A percentile compares a stretch with the other conserved stretches of the same genome.
Evolutionary conservation across 2,888 invertebrate genomes (phyloP).

Genomic region (Bellardia pandia): DNA sequence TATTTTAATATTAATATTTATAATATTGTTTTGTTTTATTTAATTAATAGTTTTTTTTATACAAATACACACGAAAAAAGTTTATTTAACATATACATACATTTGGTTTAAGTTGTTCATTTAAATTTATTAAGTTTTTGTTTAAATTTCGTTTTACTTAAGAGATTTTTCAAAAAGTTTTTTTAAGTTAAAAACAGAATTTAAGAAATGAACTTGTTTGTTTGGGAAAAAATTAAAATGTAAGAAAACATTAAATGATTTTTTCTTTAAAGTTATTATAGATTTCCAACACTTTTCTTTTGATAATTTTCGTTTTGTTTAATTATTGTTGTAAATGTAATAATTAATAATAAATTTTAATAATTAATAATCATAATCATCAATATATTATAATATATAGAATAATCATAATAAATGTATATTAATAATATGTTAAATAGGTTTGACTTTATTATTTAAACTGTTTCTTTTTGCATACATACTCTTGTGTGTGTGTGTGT

Average conservation of each 20-base stretch:
- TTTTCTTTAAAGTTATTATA: constrained; percentile 16
- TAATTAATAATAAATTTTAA: constrained; percentile 72
- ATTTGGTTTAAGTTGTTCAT: constrained; percentile 42
- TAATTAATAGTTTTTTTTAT: constrained; percentile 39
- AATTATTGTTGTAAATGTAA: constrained; percentile 73
- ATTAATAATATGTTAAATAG: constrained; percentile 76
- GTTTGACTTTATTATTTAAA: constrained; percentile 71
- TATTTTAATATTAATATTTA: constrained; percentile 18
- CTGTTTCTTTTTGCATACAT: constrained; percentile 72
- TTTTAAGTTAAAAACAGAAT: constrained; percentile 16
- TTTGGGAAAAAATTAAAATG: not conserved
- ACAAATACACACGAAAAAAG: constrained; percentile 64
- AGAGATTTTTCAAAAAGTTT: not conserved
- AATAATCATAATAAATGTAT: constrained; percentile 75
- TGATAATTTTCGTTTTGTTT: constrained; percentile 38
- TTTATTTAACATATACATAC: constrained; percentile 71
- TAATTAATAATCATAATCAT: constrained; percentile 69
- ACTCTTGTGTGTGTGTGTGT: constrained; percentile 26
- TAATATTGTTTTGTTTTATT: constrained; percentile 9
- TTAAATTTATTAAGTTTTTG: constrained; percentile 20
- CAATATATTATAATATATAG: constrained; percentile 67
- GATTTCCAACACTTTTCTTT: constrained; percentile 40
- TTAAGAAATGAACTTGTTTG: constrained; percentile 17
- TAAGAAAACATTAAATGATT: constrained; percentile 22
- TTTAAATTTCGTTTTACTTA: constrained; percentile 19